Conservation (phyloP, 2,888 invertebrate genomes). For the Cephalotes varians region DNA sequence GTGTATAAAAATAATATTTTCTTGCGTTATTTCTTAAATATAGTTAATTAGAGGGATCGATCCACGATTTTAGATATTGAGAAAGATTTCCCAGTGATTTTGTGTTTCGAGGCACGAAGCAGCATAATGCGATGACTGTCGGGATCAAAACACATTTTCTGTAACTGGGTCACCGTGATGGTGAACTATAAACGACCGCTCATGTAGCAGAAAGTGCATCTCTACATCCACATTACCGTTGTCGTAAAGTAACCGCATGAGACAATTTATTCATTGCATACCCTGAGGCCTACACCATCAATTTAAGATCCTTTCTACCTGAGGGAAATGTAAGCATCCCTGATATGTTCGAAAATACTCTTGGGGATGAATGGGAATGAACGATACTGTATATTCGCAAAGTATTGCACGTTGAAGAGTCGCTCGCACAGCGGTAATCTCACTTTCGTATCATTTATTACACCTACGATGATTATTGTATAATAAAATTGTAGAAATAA, state of each 20-base stretch:
- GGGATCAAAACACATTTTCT: constrained; percentile 62
- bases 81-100: constrained; percentile 3
- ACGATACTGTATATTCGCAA: background rate
- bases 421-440: background rate
- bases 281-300: constrained; percentile 27
- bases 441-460: background rate
- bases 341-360: constrained; percentile 18
- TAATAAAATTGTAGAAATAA: background rate
- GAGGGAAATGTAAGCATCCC: constrained; percentile 19
- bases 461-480: too few relatives aligned
- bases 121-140: background rate
- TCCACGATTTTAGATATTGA: background rate
- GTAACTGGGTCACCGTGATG: constrained; percentile 65
- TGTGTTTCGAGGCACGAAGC: background rate
- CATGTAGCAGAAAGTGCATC: constrained; percentile 62
- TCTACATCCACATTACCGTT: constrained; percentile 39
- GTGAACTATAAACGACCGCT: constrained; percentile 61
- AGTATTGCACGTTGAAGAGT: background rate
- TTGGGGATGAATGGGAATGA: background rate
- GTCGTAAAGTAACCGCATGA: constrained; percentile 54
- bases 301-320: constrained; percentile 19
- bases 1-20: background rate
- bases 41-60: background rate
- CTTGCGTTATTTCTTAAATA: background rate
- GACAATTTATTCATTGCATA: constrained; percentile 49